Percentiles rank a stretch among this genome's conserved stretches.
Evolutionary conservation across 1,140 invertebrate species (phyloP).

Genomic region (Ooceraea biroi): DNA sequence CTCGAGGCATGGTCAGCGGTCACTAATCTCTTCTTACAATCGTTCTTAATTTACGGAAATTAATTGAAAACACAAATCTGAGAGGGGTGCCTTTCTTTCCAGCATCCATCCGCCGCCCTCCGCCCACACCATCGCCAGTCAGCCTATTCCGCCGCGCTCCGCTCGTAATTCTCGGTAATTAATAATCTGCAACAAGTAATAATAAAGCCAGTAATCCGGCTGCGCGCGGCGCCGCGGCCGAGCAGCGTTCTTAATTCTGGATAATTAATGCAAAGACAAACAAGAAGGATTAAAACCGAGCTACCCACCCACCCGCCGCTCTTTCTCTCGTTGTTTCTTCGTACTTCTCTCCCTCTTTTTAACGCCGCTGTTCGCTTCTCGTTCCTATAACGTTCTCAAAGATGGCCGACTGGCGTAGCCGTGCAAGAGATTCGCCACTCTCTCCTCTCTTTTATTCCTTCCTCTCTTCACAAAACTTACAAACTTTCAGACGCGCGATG

Average conservation of each 20-base stretch:
- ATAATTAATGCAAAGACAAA: conserved; percentile 87
- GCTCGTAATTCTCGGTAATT: conserved; percentile 85
- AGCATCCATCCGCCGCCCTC: conserved; percentile 39
- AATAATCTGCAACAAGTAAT: conserved; percentile 87
- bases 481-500: neutral
- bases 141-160: conserved; percentile 60
- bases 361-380: conserved; percentile 17
- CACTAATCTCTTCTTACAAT: conserved; percentile 75
- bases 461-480: neutral
- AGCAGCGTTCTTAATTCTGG: conserved; percentile 85
- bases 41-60: conserved; percentile 83
- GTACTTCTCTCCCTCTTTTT: conserved; percentile 40
- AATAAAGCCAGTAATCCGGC: conserved; percentile 86
- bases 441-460: neutral
- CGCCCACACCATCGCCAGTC: conserved; percentile 28
- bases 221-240: conserved; percentile 77
- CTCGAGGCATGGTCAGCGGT: conserved; percentile 75
- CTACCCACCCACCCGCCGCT: conserved; percentile 37
- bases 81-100: conserved; percentile 77
- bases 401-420: conserved; percentile 57
- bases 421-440: neutral
- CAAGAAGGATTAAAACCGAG: conserved; percentile 82
- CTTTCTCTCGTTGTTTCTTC: conserved; percentile 43
- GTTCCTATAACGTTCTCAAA: conserved; percentile 40
- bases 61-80: conserved; percentile 85